Conservation (phyloP, 2,797 vertebrate species). For the Hyperoplus lanceolatus region DNA sequence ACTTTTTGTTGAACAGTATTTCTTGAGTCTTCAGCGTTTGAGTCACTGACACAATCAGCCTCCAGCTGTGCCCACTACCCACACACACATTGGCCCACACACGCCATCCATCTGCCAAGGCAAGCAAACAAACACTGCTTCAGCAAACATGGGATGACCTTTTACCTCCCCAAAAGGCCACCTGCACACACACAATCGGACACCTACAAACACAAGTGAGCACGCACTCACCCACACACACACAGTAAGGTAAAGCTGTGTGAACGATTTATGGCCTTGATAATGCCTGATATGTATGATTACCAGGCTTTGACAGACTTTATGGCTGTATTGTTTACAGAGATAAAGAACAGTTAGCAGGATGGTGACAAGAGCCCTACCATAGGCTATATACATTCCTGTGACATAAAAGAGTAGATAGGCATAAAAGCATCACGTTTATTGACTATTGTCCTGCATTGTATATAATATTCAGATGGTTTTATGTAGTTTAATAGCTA, state of each 20-base stretch:
- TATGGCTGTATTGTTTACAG: constrained; percentile 30
- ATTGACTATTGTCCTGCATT: background rate
- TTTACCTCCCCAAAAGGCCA: constrained; percentile 60
- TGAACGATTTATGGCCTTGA: constrained; percentile 41
- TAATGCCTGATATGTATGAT: constrained; percentile 43
- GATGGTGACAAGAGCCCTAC: constrained; percentile 22
- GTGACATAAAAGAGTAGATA: constrained; percentile 6
- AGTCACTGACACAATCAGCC: constrained; percentile 42
- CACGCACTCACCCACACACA: constrained; percentile 40
- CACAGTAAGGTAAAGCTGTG: constrained; percentile 24
- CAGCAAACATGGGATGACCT: constrained; percentile 68
- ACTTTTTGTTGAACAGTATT: constrained; percentile 3
- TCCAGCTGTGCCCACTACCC: constrained; percentile 56
- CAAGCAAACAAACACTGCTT: constrained; percentile 62
- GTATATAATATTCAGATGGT: background rate
- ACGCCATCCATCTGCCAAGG: constrained; percentile 64
- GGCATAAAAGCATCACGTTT: background rate
- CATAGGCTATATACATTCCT: background rate
- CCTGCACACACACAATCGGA: constrained; percentile 63
- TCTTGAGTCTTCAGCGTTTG: background rate
- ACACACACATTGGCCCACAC: constrained; percentile 28
- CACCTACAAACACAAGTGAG: constrained; percentile 51
- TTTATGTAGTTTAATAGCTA: background rate
- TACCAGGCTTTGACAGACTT: constrained; percentile 51
- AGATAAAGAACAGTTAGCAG: constrained; percentile 4